Conservation (phyloP, 2,113 vertebrate species). For the Mionectes macconnelli region DNA sequence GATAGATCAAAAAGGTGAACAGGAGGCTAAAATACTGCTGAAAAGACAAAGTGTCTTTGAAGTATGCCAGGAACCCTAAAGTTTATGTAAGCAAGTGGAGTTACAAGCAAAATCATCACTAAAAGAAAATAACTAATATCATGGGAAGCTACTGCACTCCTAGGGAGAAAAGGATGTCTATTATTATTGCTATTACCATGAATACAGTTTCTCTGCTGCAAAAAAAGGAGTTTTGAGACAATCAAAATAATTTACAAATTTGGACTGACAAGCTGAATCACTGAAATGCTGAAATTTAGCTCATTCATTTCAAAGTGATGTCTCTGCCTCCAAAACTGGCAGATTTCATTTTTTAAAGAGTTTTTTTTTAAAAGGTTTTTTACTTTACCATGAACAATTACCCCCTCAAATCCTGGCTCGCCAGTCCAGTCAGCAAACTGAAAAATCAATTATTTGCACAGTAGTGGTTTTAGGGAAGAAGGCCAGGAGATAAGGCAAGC, state of each 20-base stretch:
- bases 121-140: not conserved
- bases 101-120: not conserved
- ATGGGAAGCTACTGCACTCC: not conserved
- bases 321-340: conserved; percentile 4
- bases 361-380: conserved; percentile 23
- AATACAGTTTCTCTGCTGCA: not conserved
- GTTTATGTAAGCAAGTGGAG: not conserved
- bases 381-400: not conserved
- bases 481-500: not conserved
- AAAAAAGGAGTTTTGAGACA: not conserved
- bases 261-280: not conserved
- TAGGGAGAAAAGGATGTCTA: not conserved
- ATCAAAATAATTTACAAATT: conserved; percentile 43
- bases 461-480: not conserved
- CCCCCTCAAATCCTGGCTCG: not conserved
- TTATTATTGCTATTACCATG: not conserved
- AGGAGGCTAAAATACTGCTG: not conserved
- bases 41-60: not conserved
- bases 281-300: not conserved
- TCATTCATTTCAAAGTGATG: not conserved
- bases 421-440: not conserved
- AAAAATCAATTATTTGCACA: conserved; percentile 28
- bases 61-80: not conserved
- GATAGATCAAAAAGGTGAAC: not conserved
- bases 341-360: not conserved